Base-by-base conservation (phyloP, 1,140 invertebrate species). In the Dryas iulia region DNA sequence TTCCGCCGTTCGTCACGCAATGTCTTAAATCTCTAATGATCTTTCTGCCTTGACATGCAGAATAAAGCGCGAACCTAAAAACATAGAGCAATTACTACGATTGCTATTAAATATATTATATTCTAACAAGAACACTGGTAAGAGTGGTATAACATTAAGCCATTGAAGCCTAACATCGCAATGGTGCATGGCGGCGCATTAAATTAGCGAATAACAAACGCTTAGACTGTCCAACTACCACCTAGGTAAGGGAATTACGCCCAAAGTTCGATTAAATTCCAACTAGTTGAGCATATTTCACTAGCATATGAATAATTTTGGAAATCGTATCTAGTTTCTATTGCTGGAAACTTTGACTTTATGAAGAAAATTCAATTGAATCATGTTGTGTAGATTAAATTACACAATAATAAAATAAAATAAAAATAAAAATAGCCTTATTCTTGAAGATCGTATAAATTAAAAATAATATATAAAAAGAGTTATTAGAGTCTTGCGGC, bases 101-200 rank as follows among this genome's bases (percentile, higher is more conserved):
- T 5, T 21, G 3, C 21, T 18, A 47, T 47, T 47, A 21, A 7
- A 47, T 8, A 47, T 18, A 18, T 14, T 10, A 47, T 1, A 47
- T 47, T 18, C 8, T 0, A 47, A 47, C 5, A 10, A 10, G 3
- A 18, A 47, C 39, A 21, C 39, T 21, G 10, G 1, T 47, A 21
- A 47, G n/a, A 21, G 18, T 47, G 14, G 39, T 47, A 47, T 47
- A 47, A 47, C 39, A 47, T 47, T 23, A 52, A 52, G 59, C 30
- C 31, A 61, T 25, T 11, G 59, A 52, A 52, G 59, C 25, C n/a
- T 52, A 52, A 61, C 59, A 12, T 28, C 23, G 35, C 35, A 61
- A 61, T 61, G 47, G 59, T 52, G 59, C 59, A 61, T 61, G 59
- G 26, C 7, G 14, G n/a, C 31, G 59, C 59, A 61, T 61, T 52